Percentiles rank a stretch among this genome's conserved stretches.
Conservation (phyloP, 2,888 invertebrate species). For the Tetanocera ferruginea region DNA sequence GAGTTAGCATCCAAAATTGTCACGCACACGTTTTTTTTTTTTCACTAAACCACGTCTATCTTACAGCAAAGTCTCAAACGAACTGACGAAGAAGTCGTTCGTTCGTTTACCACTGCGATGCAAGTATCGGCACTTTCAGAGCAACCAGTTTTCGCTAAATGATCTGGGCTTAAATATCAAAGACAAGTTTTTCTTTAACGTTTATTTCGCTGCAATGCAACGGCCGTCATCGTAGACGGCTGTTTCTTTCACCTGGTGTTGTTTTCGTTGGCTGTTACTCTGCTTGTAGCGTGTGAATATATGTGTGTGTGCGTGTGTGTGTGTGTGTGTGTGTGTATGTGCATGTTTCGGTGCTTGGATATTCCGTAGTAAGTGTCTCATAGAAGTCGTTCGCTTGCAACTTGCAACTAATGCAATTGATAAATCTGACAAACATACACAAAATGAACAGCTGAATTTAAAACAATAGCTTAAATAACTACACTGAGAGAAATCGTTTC, state of each 20-base stretch:
- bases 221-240: neutral
- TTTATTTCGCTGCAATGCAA: slow-evolving; percentile 16
- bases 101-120: neutral
- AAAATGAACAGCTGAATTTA: neutral
- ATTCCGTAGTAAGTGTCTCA: neutral
- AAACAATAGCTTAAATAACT: neutral
- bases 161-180: slow-evolving; percentile 27
- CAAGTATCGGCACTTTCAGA: slow-evolving; percentile 1
- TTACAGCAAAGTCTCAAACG: slow-evolving; percentile 9
- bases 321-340: neutral
- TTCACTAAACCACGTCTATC: slow-evolving; percentile 22
- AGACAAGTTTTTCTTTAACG: slow-evolving; percentile 28
- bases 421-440: neutral
- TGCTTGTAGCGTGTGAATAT: neutral
- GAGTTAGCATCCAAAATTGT: neutral
- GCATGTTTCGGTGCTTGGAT: neutral
- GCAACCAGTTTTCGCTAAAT: slow-evolving; percentile 29
- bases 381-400: slow-evolving; percentile 6
- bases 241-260: slow-evolving; percentile 25
- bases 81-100: slow-evolving; percentile 34
- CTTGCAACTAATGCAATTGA: slow-evolving; percentile 6
- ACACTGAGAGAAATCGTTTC: neutral
- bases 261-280: neutral
- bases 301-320: neutral
- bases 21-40: neutral